These are phyloP conservation scores for Trilocha varians DNA, from an alignment of 2,888 invertebrate genomes.

Conservation along the genomic window DNA sequence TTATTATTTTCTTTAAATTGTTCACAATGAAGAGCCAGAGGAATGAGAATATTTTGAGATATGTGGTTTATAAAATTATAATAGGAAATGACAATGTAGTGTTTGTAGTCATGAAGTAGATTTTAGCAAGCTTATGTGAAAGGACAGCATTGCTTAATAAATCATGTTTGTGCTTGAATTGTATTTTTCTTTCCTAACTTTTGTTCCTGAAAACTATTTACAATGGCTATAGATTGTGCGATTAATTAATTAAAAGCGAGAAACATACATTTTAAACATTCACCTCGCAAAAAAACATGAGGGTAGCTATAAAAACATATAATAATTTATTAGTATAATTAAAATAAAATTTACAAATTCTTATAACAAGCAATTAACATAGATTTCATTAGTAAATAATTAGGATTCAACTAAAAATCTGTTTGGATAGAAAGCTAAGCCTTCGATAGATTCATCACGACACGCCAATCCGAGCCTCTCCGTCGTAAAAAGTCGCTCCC, in stretches of 20 bases:
- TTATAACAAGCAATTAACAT: constrained; percentile 12
- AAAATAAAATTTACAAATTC: constrained; percentile 21
- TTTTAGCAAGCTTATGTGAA: constrained; percentile 40
- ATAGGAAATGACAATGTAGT: constrained; percentile 3
- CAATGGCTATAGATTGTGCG: too few species aligned
- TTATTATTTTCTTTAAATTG: constrained; percentile 2
- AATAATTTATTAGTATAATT: constrained; percentile 9
- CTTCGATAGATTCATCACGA: constrained; percentile 96
- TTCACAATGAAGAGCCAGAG: constrained; percentile 14
- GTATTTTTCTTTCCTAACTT: constrained; percentile 17
- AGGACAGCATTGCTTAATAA: constrained; percentile 38
- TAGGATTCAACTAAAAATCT: constrained; percentile 75
- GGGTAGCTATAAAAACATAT: constrained; percentile 10
- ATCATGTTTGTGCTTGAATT: constrained; percentile 38
- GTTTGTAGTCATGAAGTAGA: constrained; percentile 13
- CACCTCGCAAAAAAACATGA: too few species aligned
- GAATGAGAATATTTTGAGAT: constrained; percentile 48
- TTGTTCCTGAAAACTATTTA: too few species aligned
- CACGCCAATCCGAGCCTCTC: constrained; percentile 91
- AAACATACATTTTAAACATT: too few species aligned
- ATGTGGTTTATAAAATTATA: constrained; percentile 35
- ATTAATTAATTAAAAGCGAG: too few species aligned
- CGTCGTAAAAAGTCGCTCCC: constrained; percentile 89
- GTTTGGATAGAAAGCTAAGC: constrained; percentile 95
- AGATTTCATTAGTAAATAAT: constrained; percentile 33